Percentiles rank a stretch among this genome's conserved stretches.
Evolutionary conservation across 2,888 invertebrate species (phyloP).

Genomic region (Cerastis leucographa): DNA sequence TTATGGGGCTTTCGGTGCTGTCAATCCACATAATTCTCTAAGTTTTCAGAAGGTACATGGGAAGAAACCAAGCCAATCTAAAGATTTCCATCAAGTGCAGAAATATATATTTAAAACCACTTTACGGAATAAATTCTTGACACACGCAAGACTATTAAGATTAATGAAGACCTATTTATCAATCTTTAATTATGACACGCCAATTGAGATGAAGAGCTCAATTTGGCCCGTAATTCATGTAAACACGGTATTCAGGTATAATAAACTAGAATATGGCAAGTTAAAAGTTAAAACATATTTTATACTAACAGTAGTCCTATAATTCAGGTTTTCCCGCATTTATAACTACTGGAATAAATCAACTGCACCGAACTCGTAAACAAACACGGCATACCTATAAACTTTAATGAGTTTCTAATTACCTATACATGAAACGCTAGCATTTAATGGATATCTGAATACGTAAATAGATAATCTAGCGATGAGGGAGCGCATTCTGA

Average conservation of each 20-base stretch:
- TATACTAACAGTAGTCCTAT: slow-evolving; percentile 14
- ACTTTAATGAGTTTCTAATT: slow-evolving; percentile 36
- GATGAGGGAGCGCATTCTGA: not conserved
- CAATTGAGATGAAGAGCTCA: slow-evolving; percentile 44
- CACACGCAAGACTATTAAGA: slow-evolving; percentile 29
- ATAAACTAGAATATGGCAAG: slow-evolving; percentile 48
- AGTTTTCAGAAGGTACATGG: not conserved
- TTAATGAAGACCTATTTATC: slow-evolving; percentile 36
- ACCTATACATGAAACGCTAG: slow-evolving; percentile 9
- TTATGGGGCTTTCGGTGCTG: not conserved
- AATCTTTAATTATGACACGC: slow-evolving; percentile 51
- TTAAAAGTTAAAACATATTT: slow-evolving; percentile 30
- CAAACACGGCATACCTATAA: slow-evolving; percentile 29
- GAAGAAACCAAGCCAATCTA: not conserved
- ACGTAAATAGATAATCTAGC: not conserved
- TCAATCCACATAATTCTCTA: slow-evolving; percentile 3
- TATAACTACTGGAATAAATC: slow-evolving; percentile 34
- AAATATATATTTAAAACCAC: slow-evolving; percentile 25
- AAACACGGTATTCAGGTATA: slow-evolving; percentile 33
- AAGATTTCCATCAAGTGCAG: not conserved
- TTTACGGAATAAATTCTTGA: slow-evolving; percentile 24
- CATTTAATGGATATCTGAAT: not conserved
- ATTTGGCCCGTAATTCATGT: slow-evolving; percentile 36
- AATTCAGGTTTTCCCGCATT: slow-evolving; percentile 35
- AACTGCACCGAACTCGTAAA: slow-evolving; percentile 11